These are phyloP conservation scores for Maniola jurtina DNA, from an alignment of 1,140 invertebrate genomes.

Conservation along the genomic window DNA sequence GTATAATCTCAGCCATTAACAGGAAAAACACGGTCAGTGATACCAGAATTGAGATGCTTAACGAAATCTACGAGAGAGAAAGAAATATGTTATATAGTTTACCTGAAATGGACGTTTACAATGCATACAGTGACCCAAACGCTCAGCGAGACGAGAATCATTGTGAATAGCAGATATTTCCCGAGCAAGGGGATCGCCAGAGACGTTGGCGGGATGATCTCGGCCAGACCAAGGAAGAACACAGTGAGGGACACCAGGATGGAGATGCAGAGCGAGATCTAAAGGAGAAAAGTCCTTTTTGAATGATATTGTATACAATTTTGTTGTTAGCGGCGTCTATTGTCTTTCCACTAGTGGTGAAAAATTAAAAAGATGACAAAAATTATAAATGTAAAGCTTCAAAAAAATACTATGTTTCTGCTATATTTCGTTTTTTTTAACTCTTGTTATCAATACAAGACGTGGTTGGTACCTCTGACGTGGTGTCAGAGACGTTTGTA, in stretches of 20 bases:
- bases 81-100: slow-evolving; percentile 63
- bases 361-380: slow-evolving; percentile 1
- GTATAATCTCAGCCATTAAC: slow-evolving; percentile 97
- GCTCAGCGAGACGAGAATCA: slow-evolving; percentile 97
- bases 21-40: slow-evolving; percentile 99
- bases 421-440: too few species aligned
- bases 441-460: too few species aligned
- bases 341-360: slow-evolving; percentile 45
- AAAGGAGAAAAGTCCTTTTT: slow-evolving; percentile 72
- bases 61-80: slow-evolving; percentile 83
- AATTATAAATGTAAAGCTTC: neutral
- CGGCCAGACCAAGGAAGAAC: slow-evolving; percentile 97
- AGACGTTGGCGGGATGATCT: slow-evolving; percentile 98
- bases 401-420: too few species aligned
- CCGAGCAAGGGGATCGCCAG: slow-evolving; percentile 96
- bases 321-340: slow-evolving; percentile 40
- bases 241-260: slow-evolving; percentile 98
- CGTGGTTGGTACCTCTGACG: too few species aligned
- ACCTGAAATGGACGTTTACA: slow-evolving; percentile 98
- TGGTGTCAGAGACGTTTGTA: too few species aligned
- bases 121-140: slow-evolving; percentile 98
- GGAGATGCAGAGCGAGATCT: slow-evolving; percentile 95
- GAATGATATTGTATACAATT: slow-evolving; percentile 43
- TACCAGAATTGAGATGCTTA: slow-evolving; percentile 98
- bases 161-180: slow-evolving; percentile 97